Evolutionary conservation across 2,797 vertebrate genomes (phyloP), one percentile per base, ranked within the genome.

Genomic region (Helostoma temminkii): DNA sequence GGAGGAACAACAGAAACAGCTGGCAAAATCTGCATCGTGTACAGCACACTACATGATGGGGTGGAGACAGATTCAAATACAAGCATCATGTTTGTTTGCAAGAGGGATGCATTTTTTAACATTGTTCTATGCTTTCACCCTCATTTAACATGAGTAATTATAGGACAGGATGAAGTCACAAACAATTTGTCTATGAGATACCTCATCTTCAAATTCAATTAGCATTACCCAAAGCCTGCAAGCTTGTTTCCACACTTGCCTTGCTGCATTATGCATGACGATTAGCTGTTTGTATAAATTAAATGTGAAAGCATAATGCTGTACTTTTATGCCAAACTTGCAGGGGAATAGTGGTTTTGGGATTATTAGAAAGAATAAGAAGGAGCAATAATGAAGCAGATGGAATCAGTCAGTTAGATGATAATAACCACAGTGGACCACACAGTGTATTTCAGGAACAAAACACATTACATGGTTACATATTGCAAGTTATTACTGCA

Each of bases 141-240:
- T 81, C 71, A 84, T 91, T 90, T 81, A 89, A 83, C 84, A 85
- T 86, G 81, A 88, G 76, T 88, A 89, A 92, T 91, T 88, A 88
- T 73, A 67, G 76, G 79, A 70, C 60, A 63, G 65, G 74, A 88
- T 74, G 80, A 78, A 87, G 88, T 92, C 85, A 86, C 80, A 90
- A 83, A 88, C 83, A 69, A 86, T 93, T 89, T 92, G 86, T 90
- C 82, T 78, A 42, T 37, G 61, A 85, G 82, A 92, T 83, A 84
- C 77, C 85, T 83, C 74, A 84, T 91, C 87, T 83, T 93, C 89
- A 88, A 81, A 91, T 88, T 91, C 69, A 92, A 91, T 93, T 90
- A 91, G 70, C 86, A 86, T 89, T 84, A 89, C 60, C 79, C 81
- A 58, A 78, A 89, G 85, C 88, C 84, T 83, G 69, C 73, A 77